Percentiles rank a stretch among this genome's conserved stretches.
Conservation (phyloP, 2,113 vertebrate species). For the Xiphophorus couchianus region DNA sequence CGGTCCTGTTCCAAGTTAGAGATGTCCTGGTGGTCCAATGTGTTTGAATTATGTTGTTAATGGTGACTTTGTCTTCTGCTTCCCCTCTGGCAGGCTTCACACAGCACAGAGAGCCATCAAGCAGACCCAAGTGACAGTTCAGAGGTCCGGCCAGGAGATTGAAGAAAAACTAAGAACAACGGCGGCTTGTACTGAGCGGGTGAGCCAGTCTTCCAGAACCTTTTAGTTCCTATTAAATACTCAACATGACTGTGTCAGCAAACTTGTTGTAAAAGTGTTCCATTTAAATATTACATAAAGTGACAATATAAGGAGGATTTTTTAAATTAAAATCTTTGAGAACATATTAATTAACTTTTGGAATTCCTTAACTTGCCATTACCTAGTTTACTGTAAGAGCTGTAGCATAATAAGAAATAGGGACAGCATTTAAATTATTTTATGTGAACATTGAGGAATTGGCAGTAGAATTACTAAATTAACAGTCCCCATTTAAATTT, state of each 20-base stretch:
- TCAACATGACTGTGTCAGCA: not conserved
- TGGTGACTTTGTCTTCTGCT: conserved; percentile 31
- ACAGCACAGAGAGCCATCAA: conserved; percentile 98
- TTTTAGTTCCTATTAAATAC: not conserved
- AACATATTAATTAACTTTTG: not conserved
- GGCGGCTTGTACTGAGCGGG: conserved; percentile 90
- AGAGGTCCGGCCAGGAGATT: conserved; percentile 97
- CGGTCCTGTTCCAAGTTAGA: conserved; percentile 5
- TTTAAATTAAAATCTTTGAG: not conserved
- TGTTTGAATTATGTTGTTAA: conserved; percentile 14
- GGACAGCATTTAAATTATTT: not conserved
- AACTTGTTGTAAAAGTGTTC: not conserved
- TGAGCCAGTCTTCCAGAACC: conserved; percentile 65
- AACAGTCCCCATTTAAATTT: too few relatives aligned
- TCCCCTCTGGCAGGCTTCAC: conserved; percentile 85
- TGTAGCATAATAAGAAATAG: not conserved
- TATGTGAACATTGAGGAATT: too few relatives aligned
- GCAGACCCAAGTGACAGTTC: conserved; percentile 98
- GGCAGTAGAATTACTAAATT: too few relatives aligned
- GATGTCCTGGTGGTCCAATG: conserved; percentile 27
- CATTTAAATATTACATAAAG: too few relatives aligned
- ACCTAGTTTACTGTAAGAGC: not conserved
- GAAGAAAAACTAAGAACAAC: conserved; percentile 94
- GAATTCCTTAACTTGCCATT: not conserved
- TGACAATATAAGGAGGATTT: not conserved